These are phyloP conservation scores for Piaya cayana DNA, from an alignment of 2,113 vertebrate genomes.

Conservation along the genomic window DNA sequence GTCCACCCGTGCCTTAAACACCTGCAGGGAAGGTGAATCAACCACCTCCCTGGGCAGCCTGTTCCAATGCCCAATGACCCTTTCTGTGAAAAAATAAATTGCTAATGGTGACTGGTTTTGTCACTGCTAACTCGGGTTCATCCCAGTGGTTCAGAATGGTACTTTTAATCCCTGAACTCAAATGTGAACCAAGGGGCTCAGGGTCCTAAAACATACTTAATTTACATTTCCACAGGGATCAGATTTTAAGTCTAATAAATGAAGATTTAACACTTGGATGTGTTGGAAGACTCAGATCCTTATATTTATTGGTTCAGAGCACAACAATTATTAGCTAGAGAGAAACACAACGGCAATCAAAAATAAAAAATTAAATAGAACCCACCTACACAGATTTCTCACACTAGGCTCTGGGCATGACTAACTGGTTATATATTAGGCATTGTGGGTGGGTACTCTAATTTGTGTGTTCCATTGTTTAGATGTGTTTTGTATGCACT, in stretches of 20 bases:
- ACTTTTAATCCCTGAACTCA: background rate
- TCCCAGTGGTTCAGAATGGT: background rate
- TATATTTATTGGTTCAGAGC: constrained; percentile 26
- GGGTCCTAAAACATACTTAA: background rate
- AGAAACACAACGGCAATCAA: constrained; percentile 29
- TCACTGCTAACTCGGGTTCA: background rate
- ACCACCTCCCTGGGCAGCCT: too few relatives aligned
- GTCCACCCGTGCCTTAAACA: too few relatives aligned
- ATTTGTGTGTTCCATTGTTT: constrained; percentile 56
- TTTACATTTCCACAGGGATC: background rate
- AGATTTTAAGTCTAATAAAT: background rate
- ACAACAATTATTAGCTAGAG: constrained; percentile 36
- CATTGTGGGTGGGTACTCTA: constrained; percentile 38
- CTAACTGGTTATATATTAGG: constrained; percentile 49
- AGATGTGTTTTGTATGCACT: constrained; percentile 10
- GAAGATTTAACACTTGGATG: background rate
- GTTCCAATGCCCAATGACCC: too few relatives aligned
- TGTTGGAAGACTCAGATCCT: background rate
- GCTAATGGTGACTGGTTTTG: rapidly evolving
- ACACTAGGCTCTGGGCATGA: constrained; percentile 34
- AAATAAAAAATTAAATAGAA: constrained; percentile 30
- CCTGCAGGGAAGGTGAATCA: too few relatives aligned
- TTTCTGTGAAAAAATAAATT: too few relatives aligned
- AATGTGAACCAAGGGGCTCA: background rate
- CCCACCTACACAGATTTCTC: constrained; percentile 59